Evolutionary conservation across 2,888 invertebrate genomes (phyloP).

Genomic region (Lycocerus yunnanus): DNA sequence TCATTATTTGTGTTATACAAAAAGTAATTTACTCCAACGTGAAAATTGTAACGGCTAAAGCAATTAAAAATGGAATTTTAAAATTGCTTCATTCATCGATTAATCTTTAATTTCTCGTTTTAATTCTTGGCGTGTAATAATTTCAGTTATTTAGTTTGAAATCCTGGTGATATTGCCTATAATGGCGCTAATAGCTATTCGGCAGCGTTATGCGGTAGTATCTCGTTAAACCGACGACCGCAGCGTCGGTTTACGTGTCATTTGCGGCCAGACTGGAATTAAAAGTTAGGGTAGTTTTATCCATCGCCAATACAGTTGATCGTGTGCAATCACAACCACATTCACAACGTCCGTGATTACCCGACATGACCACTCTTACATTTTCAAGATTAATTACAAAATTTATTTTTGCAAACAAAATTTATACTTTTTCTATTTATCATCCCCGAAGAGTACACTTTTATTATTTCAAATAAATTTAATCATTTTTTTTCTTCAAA

Average conservation of each 20-base stretch:
- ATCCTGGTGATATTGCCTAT: conserved; percentile 48
- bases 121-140: conserved; percentile 25
- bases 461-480: too few relatives aligned
- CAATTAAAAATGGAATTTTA: not conserved
- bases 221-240: conserved; percentile 55
- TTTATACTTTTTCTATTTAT: too few relatives aligned
- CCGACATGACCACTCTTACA: conserved; percentile 28
- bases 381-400: conserved; percentile 26
- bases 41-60: not conserved
- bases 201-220: conserved; percentile 54
- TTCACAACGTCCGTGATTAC: conserved; percentile 14
- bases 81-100: not conserved
- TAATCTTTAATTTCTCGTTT: conserved; percentile 1
- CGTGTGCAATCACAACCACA: conserved; percentile 35
- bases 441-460: too few relatives aligned
- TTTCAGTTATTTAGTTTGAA: conserved; percentile 31
- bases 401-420: conserved; percentile 2
- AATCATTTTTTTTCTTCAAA: too few relatives aligned
- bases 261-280: conserved; percentile 54
- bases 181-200: conserved; percentile 54
- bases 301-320: conserved; percentile 42
- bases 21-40: not conserved
- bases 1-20: not conserved
- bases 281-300: conserved; percentile 53
- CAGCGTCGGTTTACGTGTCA: conserved; percentile 53